Base-by-base conservation (phyloP, 2,113 vertebrate species). In the Nothobranchius kuhntae region DNA sequence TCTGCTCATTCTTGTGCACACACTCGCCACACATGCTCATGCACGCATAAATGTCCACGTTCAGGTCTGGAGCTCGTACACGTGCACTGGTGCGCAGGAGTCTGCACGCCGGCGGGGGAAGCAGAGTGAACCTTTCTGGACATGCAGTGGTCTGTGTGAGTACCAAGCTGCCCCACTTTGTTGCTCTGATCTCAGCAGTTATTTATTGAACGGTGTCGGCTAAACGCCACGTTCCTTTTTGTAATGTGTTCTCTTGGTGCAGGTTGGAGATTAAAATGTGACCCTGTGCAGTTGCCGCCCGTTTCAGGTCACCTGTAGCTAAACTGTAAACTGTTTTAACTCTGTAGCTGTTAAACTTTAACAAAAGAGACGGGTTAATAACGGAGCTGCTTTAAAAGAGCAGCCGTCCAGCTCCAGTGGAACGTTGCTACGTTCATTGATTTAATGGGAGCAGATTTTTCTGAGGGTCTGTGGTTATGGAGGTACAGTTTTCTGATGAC, bases 31-130 rank as follows among this genome's bases (percentile, higher is more conserved):
- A 66, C 81, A 82, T 83, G 86, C 82, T 74, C 86, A 84, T 85
- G 82, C 84, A 87, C 51, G 86, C 88, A 78, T 87, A 84, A 87
- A 88, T 58, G 68, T 55, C 79, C 85, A 77, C 81, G 69, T 30
- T 17, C 75, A 70, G 61, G 51, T 72, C 40, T 56, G 6, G 66
- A 56, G 54, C 54, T 54, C 35, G 64, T 58, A 64, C 85, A 82
- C 67, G n/a, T 76, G 76, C 78, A 70, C 63, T 59, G 53, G 9
- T 36, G 68, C 56, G 60, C 56, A 1, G 68, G 53, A 80, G 61
- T 55, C 71, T 38, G 60, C 46, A 72, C 59, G 68, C 51, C 74
- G 70, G 62, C 62, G 63, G 46, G 62, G 14, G 10, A 51, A 60
- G 36, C 60, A 65, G 68, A 68, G 77, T 47, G 77, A 75, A 42